A percentile compares a stretch with the other conserved stretches of the same genome.
Evolutionary conservation across 2,888 invertebrate genomes (phyloP).

Genomic region (Labia minor): DNA sequence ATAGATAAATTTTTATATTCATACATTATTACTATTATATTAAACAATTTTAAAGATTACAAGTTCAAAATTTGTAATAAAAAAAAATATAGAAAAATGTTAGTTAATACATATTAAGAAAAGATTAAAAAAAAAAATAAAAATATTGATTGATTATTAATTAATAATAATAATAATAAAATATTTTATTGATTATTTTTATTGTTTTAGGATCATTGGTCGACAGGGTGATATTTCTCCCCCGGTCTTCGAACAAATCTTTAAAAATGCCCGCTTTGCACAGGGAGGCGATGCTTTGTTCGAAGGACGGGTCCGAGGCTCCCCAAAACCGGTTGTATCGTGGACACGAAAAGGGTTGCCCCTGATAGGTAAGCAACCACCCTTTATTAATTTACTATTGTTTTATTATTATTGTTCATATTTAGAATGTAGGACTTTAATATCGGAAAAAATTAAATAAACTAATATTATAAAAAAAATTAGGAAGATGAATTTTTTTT

Average conservation of each 20-base stretch:
- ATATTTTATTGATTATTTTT: too few relatives aligned
- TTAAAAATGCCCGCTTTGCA: conserved; percentile 86
- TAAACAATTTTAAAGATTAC: too few relatives aligned
- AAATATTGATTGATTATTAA: too few relatives aligned
- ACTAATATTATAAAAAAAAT: neutral
- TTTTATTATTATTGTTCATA: neutral
- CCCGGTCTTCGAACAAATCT: conserved; percentile 91
- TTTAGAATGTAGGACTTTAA: neutral
- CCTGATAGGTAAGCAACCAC: conserved; percentile 43
- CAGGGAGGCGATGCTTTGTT: conserved; percentile 89
- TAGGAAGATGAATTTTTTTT: too few relatives aligned
- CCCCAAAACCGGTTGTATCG: conserved; percentile 81
- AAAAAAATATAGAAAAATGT: too few relatives aligned
- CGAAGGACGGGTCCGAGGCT: conserved; percentile 82
- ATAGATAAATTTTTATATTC: too few relatives aligned
- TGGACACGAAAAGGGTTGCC: conserved; percentile 83
- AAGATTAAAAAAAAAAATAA: too few relatives aligned
- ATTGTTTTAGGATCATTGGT: conserved; percentile 20
- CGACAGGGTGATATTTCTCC: conserved; percentile 72
- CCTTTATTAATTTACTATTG: neutral
- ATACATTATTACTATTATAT: too few relatives aligned
- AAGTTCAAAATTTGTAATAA: too few relatives aligned
- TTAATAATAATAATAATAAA: neutral
- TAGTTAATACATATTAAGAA: too few relatives aligned
- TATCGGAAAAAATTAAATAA: neutral